Percentiles rank a stretch among this genome's conserved stretches.
Conservation (phyloP, 2,797 vertebrate genomes). For the Hemitrygon akajei region DNA sequence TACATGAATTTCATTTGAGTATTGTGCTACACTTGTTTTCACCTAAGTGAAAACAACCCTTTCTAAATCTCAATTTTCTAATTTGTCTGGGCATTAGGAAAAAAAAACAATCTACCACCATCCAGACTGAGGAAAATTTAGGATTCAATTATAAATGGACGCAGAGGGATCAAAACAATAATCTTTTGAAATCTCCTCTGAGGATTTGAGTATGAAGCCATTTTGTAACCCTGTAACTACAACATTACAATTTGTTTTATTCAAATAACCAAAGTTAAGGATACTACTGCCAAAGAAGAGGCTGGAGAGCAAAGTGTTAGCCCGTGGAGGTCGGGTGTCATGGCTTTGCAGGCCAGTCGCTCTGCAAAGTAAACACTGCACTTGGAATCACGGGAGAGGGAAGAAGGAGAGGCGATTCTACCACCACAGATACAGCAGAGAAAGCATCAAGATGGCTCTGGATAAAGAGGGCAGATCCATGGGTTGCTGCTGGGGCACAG, state of each 20-base stretch:
- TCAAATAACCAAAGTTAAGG: neutral
- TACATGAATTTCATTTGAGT: neutral
- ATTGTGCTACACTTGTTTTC: neutral
- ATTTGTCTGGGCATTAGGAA: neutral
- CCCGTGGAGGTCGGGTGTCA: too few species aligned
- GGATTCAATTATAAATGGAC: neutral
- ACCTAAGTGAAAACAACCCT: neutral
- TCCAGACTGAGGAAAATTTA: neutral
- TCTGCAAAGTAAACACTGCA: too few species aligned
- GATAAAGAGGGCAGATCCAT: too few species aligned
- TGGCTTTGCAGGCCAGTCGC: too few species aligned
- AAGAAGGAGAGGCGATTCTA: too few species aligned
- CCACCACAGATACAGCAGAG: too few species aligned
- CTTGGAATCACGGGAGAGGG: too few species aligned
- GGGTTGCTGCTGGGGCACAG: too few species aligned
- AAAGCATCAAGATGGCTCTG: too few species aligned
- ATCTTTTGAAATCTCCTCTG: neutral
- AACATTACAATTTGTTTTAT: neutral
- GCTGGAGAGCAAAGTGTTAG: too few species aligned
- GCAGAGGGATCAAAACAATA: slow-evolving; percentile 1
- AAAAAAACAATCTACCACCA: neutral
- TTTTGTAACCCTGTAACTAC: neutral
- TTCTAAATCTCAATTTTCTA: neutral
- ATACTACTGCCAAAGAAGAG: too few species aligned
- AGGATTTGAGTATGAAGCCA: neutral